Evolutionary conservation across 2,113 vertebrate species (phyloP).

Genomic region (Tetrao urogallus): DNA sequence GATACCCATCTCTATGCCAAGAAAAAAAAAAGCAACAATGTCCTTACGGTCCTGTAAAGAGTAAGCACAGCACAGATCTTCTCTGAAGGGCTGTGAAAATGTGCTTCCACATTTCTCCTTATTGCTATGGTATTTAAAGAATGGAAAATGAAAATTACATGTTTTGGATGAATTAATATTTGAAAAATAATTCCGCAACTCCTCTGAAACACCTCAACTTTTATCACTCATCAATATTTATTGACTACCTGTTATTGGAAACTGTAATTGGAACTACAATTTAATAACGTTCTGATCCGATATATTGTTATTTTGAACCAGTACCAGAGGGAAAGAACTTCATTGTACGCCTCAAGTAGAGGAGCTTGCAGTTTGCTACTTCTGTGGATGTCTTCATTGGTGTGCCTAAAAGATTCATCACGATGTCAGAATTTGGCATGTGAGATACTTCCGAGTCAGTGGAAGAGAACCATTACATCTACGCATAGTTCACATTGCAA

Average conservation of each 20-base stretch:
- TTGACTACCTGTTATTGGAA: constrained; percentile 37
- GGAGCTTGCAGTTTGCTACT: background rate
- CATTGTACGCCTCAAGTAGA: background rate
- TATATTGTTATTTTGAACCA: constrained; percentile 3
- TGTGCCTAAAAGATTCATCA: background rate
- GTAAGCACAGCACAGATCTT: background rate
- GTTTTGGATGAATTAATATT: constrained; percentile 48
- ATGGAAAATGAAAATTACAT: constrained; percentile 57
- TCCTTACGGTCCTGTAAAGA: background rate
- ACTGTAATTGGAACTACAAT: constrained; percentile 29
- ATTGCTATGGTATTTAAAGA: constrained; percentile 1
- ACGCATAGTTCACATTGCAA: background rate
- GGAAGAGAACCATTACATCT: background rate
- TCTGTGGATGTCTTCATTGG: background rate
- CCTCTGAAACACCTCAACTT: constrained; percentile 20
- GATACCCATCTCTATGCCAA: background rate
- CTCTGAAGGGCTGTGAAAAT: background rate
- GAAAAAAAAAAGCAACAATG: background rate
- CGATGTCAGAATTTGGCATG: background rate
- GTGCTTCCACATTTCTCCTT: background rate
- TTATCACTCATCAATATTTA: constrained; percentile 57
- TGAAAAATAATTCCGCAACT: constrained; percentile 25
- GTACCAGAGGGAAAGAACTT: background rate
- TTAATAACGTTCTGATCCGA: constrained; percentile 9
- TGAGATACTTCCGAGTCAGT: background rate